Evolutionary conservation across 2,113 vertebrate genomes (phyloP), one percentile per base, ranked within the genome.

Genomic region (Apus apus): DNA sequence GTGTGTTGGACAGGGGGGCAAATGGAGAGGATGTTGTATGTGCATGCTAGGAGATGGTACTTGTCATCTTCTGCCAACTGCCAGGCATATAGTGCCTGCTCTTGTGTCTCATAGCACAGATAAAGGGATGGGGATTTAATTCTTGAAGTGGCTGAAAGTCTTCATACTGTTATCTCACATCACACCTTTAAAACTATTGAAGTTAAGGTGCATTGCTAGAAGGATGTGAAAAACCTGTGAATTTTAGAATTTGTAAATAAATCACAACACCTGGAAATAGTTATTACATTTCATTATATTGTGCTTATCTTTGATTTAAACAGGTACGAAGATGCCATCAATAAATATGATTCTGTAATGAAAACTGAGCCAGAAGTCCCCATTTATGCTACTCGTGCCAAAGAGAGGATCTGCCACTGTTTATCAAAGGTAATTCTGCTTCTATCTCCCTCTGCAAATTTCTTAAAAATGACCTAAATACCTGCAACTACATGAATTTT

Each of bases 371-470:
- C 99, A 62, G 97, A 98, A 19, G 97, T 99, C 81, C 96, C 86
- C 11, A 51, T 98, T 74, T 99, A 99, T 75, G 96, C 98, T 48
- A 68, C 98, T 38, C 98, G 98, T 50, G 99, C 99, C 88, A 99
- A 99, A 96, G 98, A 99, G 96, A 98, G 99, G 74, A 99, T 99
- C 89, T 99, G 99, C 90, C 99, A 99, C 84, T 99, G 99, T 29
- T 98, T 99, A 51, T 98, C 98, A 19, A 99, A 99, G 98, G 99
- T 99, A 97, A 97, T 77, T 91, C 67, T 46, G 22, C 40, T 76
- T 73, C 16, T 45, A 15, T 43, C 15, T 78, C 43, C 1, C 13
- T 66, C 56, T 90, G 65, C 79, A 61, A 18, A 77, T 45, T 26
- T 67, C 30, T 67, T 60, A 34, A 50, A 5, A 36, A 11, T 11